These are phyloP conservation scores for Seison nebaliae DNA, from an alignment of 1,140 invertebrate species.

Conservation along the genomic window DNA sequence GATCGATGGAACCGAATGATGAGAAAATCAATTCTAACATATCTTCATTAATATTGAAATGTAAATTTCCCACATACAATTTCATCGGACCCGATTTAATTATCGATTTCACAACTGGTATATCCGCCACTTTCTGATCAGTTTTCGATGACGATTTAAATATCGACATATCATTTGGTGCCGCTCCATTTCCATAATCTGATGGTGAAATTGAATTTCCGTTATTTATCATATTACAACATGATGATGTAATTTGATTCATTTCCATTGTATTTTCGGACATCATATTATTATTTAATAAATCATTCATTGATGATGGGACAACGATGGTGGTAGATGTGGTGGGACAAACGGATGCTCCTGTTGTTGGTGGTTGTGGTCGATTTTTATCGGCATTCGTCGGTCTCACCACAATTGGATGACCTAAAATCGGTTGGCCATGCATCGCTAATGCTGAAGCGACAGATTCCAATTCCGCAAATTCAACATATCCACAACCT, in stretches of 20 bases:
- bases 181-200: no score
- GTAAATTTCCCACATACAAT: conserved; percentile 80
- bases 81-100: conserved; percentile 64
- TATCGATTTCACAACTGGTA: no score
- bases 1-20: conserved; percentile 82
- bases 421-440: conserved; percentile 75
- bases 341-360: neutral
- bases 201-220: no score
- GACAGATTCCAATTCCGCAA: conserved; percentile 85
- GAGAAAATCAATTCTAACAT: conserved; percentile 95
- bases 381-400: conserved; percentile 95
- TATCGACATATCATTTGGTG: neutral
- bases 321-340: no score
- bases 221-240: no score
- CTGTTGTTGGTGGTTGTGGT: conserved; percentile 15
- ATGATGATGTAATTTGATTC: no score
- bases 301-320: no score
- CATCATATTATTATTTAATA: no score
- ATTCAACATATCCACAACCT: conserved; percentile 97
- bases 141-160: neutral
- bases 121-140: conserved; percentile 10
- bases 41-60: conserved; percentile 96
- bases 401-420: conserved; percentile 89
- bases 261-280: no score
- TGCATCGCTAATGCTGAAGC: conserved; percentile 76